Base-by-base conservation (phyloP, 1,140 invertebrate genomes). In the Archivesica marissinica region DNA sequence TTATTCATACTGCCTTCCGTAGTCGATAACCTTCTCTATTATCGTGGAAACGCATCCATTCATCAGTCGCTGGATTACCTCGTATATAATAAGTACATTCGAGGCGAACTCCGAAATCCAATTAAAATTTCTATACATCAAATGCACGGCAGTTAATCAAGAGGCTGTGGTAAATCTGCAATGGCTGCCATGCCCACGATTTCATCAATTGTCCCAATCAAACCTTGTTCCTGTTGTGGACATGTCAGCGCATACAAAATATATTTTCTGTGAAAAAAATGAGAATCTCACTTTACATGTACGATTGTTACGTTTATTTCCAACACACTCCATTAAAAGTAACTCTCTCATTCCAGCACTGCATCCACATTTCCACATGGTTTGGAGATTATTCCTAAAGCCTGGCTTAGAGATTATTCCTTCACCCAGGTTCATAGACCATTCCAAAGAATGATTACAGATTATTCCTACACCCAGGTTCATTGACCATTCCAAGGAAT, bases 121-220 rank as follows among this genome's bases (percentile, higher is more conserved):
- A 72, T 72, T 72, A 72, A 72, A 72, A 44, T 50, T 50, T 72
- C 68, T 72, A 72, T 72, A 50, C 68, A 44, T 72, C 68, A 52
- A 72, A 50, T 72, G 15, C 30, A 41, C 38, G 68, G 1, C 17
- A 28, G 25, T 72, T 47, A 72, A 72, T 50, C 41, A 72, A 25
- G n/a, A 30, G 25, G 35, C 15, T 52, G 15, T 2, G 38, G n/a
- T 33, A 50, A 72, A 72, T 44, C 59, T 35, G 59, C 28, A 15
- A 64, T 33, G 23, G 54, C 54, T 59, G 54, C 54, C 54, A 4
- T 28, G 54, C 33, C 23, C 23, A 4, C 23, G 54, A 59, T 28
- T 25, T 59, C n/a, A n/a, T n/a, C n/a, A n/a, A n/a, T 54, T 59
- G 33, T 28, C 25, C 25, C 25, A 13, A 59, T 28, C 54, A 59